These are phyloP conservation scores for Crotalus horridus DNA, from an alignment of 2,113 vertebrate species.

Conservation along the genomic window DNA sequence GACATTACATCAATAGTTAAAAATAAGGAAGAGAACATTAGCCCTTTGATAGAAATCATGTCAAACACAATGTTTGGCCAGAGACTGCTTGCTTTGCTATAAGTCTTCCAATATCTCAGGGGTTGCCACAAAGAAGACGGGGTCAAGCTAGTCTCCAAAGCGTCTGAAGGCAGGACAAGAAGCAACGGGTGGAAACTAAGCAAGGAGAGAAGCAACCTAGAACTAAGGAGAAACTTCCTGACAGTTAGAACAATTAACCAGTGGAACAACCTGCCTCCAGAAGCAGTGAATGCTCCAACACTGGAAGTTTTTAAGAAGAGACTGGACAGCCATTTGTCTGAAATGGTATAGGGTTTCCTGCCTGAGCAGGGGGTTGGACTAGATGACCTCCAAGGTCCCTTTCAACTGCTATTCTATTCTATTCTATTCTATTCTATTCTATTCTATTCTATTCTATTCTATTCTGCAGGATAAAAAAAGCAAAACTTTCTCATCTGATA, in stretches of 20 bases:
- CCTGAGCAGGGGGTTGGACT: not conserved
- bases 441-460: too few species aligned
- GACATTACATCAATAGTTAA: not conserved
- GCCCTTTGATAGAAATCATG: not conserved
- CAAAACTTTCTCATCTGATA: too few species aligned
- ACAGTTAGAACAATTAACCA: too few species aligned
- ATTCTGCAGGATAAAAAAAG: too few species aligned
- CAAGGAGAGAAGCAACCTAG: too few species aligned
- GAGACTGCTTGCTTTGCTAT: not conserved
- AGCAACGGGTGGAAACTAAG: not conserved
- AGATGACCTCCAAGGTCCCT: not conserved
- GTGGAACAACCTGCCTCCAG: too few species aligned
- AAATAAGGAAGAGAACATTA: not conserved
- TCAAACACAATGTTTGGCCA: not conserved
- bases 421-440: too few species aligned
- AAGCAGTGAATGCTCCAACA: too few species aligned
- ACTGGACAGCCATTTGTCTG: too few species aligned
- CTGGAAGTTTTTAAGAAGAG: too few species aligned
- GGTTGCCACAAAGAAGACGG: not conserved
- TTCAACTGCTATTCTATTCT: not conserved
- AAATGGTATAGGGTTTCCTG: too few species aligned
- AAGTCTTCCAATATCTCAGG: not conserved
- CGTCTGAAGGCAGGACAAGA: rapidly evolving
- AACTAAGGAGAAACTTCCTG: too few species aligned
- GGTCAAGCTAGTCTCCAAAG: not conserved